phyloP scores from a whole-genome alignment of 2,797 vertebrate species.

The Melanotaenia nigrans region DNA sequence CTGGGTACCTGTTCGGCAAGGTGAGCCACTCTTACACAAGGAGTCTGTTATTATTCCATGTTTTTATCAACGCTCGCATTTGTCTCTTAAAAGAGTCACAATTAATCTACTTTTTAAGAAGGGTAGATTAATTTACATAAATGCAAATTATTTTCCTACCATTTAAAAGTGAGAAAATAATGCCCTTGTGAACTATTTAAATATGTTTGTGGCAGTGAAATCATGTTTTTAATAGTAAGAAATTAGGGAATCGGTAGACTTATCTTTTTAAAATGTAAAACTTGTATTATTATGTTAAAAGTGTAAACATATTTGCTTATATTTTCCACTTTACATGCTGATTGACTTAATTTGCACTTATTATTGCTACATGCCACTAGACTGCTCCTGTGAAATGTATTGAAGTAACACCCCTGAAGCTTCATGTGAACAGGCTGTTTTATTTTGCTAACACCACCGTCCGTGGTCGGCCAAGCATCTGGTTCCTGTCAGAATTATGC shows the following conservation, averaged over 20 bases:
- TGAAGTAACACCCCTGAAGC: slow-evolving; percentile 31
- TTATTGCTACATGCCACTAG: slow-evolving; percentile 42
- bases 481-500: slow-evolving; percentile 67
- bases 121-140: not conserved
- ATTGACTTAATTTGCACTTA: slow-evolving; percentile 35
- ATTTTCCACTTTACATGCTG: slow-evolving; percentile 4
- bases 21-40: slow-evolving; percentile 59
- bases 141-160: not conserved
- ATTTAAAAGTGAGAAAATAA: too few relatives aligned
- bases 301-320: not conserved
- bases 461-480: slow-evolving; percentile 52
- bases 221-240: not conserved
- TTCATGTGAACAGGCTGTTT: slow-evolving; percentile 52
- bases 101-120: not conserved
- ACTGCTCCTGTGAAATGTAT: slow-evolving; percentile 32
- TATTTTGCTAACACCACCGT: slow-evolving; percentile 49
- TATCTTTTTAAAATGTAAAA: not conserved
- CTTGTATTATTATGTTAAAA: not conserved
- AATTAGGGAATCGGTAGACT: not conserved
- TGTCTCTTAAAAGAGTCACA: not conserved
- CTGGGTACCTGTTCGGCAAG: slow-evolving; percentile 60
- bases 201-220: too few relatives aligned
- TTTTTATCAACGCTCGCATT: not conserved
- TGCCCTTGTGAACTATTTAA: too few relatives aligned
- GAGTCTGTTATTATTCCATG: rapidly evolving